These are phyloP conservation scores for Clepsis dumicolana DNA, from an alignment of 2,888 invertebrate species.

Conservation along the genomic window DNA sequence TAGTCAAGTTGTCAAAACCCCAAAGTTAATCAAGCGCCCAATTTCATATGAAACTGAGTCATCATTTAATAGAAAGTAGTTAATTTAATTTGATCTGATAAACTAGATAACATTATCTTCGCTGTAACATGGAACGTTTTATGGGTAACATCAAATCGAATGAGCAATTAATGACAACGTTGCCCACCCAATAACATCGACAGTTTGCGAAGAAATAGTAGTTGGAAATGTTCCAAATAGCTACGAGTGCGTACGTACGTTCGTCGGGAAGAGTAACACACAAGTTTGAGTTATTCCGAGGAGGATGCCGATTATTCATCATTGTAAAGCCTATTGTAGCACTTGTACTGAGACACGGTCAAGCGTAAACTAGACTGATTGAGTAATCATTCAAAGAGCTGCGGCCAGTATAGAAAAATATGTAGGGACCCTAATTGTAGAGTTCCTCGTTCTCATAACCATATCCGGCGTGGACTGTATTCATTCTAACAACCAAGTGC, in stretches of 20 bases:
- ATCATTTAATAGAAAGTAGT: constrained; percentile 33
- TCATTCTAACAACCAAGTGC: background rate
- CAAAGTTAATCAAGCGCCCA: constrained; percentile 23
- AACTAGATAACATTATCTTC: constrained; percentile 32
- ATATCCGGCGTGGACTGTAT: background rate
- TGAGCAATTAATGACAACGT: constrained; percentile 42
- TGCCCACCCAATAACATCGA: constrained; percentile 43
- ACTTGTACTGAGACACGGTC: constrained; percentile 21
- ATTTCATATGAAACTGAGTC: constrained; percentile 29
- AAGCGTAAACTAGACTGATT: constrained; percentile 10
- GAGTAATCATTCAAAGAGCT: background rate
- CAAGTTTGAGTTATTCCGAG: constrained; percentile 33
- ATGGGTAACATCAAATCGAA: constrained; percentile 41
- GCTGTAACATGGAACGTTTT: constrained; percentile 29
- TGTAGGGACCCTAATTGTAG: background rate
- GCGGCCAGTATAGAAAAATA: background rate
- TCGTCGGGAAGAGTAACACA: constrained; percentile 30
- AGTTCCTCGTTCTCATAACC: background rate
- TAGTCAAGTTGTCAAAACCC: constrained; percentile 18
- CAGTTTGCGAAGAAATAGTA: constrained; percentile 38
- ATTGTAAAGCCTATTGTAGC: constrained; percentile 17
- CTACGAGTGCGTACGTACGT: constrained; percentile 11
- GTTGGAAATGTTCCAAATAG: constrained; percentile 37
- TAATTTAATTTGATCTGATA: constrained; percentile 36
- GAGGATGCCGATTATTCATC: constrained; percentile 32